Percentiles rank a stretch among this genome's conserved stretches.
phyloP scores from a whole-genome alignment of 2,797 vertebrate species.

The Pseudopleuronectes americanus region DNA sequence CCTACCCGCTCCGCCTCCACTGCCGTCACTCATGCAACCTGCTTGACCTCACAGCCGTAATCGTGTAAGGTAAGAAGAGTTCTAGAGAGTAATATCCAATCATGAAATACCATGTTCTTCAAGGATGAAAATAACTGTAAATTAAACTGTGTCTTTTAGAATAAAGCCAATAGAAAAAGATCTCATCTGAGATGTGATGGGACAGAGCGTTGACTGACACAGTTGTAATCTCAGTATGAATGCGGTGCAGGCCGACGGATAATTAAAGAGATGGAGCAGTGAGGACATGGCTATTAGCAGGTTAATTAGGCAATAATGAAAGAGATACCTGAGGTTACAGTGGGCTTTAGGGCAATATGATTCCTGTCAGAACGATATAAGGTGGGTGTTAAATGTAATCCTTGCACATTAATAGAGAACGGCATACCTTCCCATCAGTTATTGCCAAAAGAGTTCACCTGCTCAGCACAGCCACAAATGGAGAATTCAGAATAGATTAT shows the following conservation, averaged over 20 bases:
- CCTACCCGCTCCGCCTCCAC: slow-evolving; percentile 9
- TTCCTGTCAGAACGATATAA: slow-evolving; percentile 79
- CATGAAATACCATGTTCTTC: slow-evolving; percentile 38
- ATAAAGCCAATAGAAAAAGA: slow-evolving; percentile 66
- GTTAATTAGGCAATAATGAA: slow-evolving; percentile 91
- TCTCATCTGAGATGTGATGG: slow-evolving; percentile 67
- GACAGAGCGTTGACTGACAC: slow-evolving; percentile 68
- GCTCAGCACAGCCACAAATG: slow-evolving; percentile 76
- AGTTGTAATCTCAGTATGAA: slow-evolving; percentile 69
- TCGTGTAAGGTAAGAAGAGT: slow-evolving; percentile 13
- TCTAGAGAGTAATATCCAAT: slow-evolving; percentile 32
- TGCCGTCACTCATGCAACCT: slow-evolving; percentile 12
- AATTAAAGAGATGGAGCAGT: slow-evolving; percentile 79
- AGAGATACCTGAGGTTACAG: slow-evolving; percentile 84
- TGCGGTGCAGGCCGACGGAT: slow-evolving; percentile 67
- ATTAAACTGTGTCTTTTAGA: slow-evolving; percentile 67
- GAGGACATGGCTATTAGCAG: slow-evolving; percentile 86
- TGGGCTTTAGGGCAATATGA: slow-evolving; percentile 82
- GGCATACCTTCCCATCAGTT: slow-evolving; percentile 83
- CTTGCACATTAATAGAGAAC: slow-evolving; percentile 83
- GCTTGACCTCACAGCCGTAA: slow-evolving; percentile 3
- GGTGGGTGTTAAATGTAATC: slow-evolving; percentile 87
- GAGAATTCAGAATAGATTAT: slow-evolving; percentile 76
- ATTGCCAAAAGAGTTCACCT: slow-evolving; percentile 83
- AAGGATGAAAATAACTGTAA: slow-evolving; percentile 63